A percentile compares a stretch with the other conserved stretches of the same genome.
These are phyloP conservation scores for Drosophila navojoa DNA, from an alignment of 1,140 invertebrate genomes.

Conservation along the genomic window DNA sequence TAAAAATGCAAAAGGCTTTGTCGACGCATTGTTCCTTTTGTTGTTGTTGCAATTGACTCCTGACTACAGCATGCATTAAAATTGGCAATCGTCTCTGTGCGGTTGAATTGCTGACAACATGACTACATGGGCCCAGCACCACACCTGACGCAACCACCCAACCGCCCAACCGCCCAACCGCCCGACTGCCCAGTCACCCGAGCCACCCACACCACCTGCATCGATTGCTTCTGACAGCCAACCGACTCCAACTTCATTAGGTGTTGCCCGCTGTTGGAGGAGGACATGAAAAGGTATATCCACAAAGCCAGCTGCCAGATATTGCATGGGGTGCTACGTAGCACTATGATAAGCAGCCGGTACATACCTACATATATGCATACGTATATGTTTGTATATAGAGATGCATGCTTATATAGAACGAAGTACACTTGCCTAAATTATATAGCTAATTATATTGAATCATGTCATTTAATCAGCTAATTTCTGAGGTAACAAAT, in stretches of 20 bases:
- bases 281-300: conserved; percentile 35
- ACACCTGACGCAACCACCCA: conserved; percentile 36
- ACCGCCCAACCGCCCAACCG: no score
- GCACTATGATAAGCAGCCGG: conserved; percentile 1
- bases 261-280: conserved; percentile 18
- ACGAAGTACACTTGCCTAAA: conserved; percentile 8
- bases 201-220: neutral
- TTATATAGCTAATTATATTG: neutral
- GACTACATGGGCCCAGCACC: conserved; percentile 40
- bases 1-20: conserved; percentile 54
- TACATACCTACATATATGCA: neutral
- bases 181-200: neutral
- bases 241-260: conserved; percentile 41
- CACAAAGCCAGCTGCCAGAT: conserved; percentile 26
- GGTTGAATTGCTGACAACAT: conserved; percentile 50
- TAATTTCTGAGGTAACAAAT: no score
- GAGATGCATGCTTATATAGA: neutral
- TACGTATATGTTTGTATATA: no score
- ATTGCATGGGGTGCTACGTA: conserved; percentile 21
- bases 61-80: conserved; percentile 45
- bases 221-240: conserved; percentile 23
- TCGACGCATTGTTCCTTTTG: conserved; percentile 10
- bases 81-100: conserved; percentile 49
- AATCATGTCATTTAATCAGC: no score
- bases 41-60: conserved; percentile 26